phyloP scores from a whole-genome alignment of 2,888 invertebrate species.

The Pinctada fucata region DNA sequence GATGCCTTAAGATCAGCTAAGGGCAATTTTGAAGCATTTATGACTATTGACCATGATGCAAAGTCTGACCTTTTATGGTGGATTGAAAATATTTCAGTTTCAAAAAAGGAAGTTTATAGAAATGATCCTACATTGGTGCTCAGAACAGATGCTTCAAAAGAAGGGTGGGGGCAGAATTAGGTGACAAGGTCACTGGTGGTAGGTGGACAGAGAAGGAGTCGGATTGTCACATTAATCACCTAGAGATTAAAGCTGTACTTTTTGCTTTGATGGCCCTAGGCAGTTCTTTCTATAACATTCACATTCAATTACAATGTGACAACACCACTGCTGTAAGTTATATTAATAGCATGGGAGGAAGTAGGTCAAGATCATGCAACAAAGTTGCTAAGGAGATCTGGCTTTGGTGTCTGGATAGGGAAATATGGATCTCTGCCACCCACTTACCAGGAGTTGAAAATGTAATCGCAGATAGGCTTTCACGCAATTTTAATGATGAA shows the following conservation, averaged over 20 bases:
- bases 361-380: not conserved
- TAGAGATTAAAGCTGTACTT: not conserved
- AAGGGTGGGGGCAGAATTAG: not conserved
- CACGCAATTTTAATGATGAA: not conserved
- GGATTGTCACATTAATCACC: not conserved
- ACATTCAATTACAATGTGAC: not conserved
- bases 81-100: not conserved
- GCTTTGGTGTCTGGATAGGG: not conserved
- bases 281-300: not conserved
- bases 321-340: not conserved
- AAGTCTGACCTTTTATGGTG: not conserved
- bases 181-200: not conserved
- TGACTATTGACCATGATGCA: no score
- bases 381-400: not conserved
- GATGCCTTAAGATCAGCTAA: not conserved
- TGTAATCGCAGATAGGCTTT: not conserved
- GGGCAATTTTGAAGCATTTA: not conserved
- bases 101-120: no score
- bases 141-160: not conserved
- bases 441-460: no score
- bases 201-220: not conserved
- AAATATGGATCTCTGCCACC: not conserved
- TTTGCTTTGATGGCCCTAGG: not conserved
- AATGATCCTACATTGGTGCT: no score
- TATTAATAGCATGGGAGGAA: not conserved